Evolutionary conservation across 2,888 invertebrate genomes (phyloP), one percentile per base, ranked within the genome.

Genomic region (Fabriciana adippe): DNA sequence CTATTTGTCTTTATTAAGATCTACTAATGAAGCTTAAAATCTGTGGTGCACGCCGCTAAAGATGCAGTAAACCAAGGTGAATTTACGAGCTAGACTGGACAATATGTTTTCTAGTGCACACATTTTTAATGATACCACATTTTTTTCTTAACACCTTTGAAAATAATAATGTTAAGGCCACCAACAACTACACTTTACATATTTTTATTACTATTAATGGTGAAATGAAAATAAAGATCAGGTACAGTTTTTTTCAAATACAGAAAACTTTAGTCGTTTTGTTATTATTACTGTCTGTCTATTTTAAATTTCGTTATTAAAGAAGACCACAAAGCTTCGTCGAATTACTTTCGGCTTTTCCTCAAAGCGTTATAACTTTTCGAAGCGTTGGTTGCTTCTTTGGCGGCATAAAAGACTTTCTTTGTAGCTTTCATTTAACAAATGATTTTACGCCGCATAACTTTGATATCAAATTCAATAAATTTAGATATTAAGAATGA

Each of bases 301-400:
- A 60, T 60, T 62, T 53, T 51, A 55, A 62, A 62, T 69, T 68
- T 47, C 31, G 50, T 53, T 69, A 62, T 56, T 50, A 59, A 69
- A 54, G 50, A 31, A 54, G 60, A 62, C 65, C 66, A 48, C 69
- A 64, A 60, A 59, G 51, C 51, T 56, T 60, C 51, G 64, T 61
- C 48, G 60, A 60, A 53, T 68, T 64, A 64, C 55, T 64, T 64
- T 64, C 21, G 26, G 51, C 47, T 64, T 60, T 68, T 55, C 51
- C 64, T 64, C 64, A 64, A 64, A 68, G 51, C 61, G 14, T 50
- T 56, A 66, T 55, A 71, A 61, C 57, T 69, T 70, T 67, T 48
- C 54, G 69, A 54, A 50, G 55, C 55, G 55, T 14, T 13, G 35
- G 48, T 66, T 41, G n/a, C 18, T 26, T 48, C 63, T 63, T 55